Evolutionary conservation across 1,140 invertebrate genomes (phyloP), one percentile per base, ranked within the genome.

Genomic region (Diplogasteroides magnus): DNA sequence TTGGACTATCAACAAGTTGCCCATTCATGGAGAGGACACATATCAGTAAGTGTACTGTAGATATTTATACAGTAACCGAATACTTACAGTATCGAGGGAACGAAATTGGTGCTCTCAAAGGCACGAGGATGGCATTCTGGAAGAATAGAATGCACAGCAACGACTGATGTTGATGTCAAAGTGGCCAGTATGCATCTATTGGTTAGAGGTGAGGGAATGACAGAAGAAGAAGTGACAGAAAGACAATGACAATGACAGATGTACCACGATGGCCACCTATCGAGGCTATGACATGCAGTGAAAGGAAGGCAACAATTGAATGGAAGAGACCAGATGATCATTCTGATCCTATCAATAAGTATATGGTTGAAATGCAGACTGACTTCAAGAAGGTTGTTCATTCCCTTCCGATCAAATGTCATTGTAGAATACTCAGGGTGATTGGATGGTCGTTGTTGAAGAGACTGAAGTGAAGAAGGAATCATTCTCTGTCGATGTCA

Each of bases 71-170:
- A 0, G 87, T 88, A 81, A 67, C 73, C 27, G 31, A 48, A 11
- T 19, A 69, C 15, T 37, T 65, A 61, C 85, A 91, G 75, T 56
- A 71, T 76, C 32, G 48, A 62, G 2, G 58, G 58, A 2, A 60
- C 66, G 31, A 58, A 61, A 0, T 85, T 98, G 63, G 91, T 91
- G 11, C 95, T 98, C 65, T 90, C 91, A 6, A 93, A 95, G 84
- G 94, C 93, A 15, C 91, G 89, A 28, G 93, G 95, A 84, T 84
- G 94, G 64, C 93, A 97, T 85, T 95, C 95, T 13, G 94, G 94
- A 15, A 88, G 88, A 60, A 98, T 98, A 79, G 97, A 94, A 0
- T 99, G 96, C 85, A 88, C 94, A n/a, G 95, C 94, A 1, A 87
- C 86, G 57, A 98, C 95, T 1, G 88, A 90, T 2, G 85, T 97